These are phyloP conservation scores for Stenotaenia linearis DNA, from an alignment of 2,888 invertebrate species.

Conservation along the genomic window DNA sequence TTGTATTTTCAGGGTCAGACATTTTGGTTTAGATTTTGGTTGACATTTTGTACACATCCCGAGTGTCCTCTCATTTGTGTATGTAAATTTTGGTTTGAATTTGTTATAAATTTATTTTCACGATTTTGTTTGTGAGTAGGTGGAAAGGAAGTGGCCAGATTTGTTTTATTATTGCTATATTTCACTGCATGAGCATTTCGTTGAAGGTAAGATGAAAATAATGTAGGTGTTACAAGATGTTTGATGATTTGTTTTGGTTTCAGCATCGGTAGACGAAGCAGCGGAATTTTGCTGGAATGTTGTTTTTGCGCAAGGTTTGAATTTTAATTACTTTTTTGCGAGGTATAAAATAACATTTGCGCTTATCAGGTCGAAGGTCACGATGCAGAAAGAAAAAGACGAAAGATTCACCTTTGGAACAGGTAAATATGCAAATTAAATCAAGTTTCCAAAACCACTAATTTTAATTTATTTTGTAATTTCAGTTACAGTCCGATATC, in stretches of 20 bases:
- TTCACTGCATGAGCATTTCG: neutral
- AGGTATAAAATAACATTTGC: neutral
- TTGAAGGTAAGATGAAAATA: neutral
- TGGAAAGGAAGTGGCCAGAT: neutral
- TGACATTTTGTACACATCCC: neutral
- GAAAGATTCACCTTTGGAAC: neutral
- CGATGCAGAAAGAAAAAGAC: neutral
- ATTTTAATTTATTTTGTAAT: no score
- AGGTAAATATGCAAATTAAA: neutral
- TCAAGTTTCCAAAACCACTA: no score
- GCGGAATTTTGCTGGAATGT: neutral
- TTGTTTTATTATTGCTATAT: neutral
- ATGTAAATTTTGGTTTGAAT: neutral
- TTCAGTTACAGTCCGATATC: neutral
- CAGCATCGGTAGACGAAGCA: neutral
- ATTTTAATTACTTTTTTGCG: no score
- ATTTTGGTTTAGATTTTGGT: constrained; percentile 9
- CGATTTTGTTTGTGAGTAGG: neutral
- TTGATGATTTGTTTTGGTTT: no score
- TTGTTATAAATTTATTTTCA: neutral
- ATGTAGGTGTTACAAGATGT: no score
- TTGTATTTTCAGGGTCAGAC: neutral
- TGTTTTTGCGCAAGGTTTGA: neutral
- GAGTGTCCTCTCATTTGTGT: neutral
- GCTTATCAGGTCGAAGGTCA: neutral